Conservation (phyloP, 2,113 vertebrate genomes). For the Hirundichthys speculiger region DNA sequence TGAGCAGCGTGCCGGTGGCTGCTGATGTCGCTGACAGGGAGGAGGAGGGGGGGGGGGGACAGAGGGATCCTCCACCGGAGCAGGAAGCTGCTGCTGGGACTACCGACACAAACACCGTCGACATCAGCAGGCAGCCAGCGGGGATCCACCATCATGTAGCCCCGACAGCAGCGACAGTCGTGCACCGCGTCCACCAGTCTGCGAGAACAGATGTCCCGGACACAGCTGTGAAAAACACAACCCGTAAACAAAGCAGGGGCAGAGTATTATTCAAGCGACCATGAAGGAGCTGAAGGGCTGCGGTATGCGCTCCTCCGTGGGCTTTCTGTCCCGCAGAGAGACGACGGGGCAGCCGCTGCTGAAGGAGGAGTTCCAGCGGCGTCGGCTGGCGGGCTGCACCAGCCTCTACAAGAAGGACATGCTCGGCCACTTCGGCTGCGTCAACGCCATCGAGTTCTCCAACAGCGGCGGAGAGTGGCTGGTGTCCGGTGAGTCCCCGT, state of each 20-base stretch:
- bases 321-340: slow-evolving; percentile 93
- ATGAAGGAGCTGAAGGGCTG: slow-evolving; percentile 88
- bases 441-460: slow-evolving; percentile 99
- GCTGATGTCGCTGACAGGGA: no score
- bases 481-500: slow-evolving; percentile 86
- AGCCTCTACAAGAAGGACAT: slow-evolving; percentile 96
- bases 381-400: slow-evolving; percentile 90
- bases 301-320: slow-evolving; percentile 93
- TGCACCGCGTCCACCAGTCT: slow-evolving; percentile 20
- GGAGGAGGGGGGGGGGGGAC: slow-evolving; percentile 39
- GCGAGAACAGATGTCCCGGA: slow-evolving; percentile 35
- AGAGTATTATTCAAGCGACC: slow-evolving; percentile 36
- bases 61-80: slow-evolving; percentile 52
- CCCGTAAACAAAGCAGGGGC: not conserved
- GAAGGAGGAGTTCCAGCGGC: slow-evolving; percentile 95
- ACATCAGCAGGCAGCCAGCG: slow-evolving; percentile 30
- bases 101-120: slow-evolving; percentile 56
- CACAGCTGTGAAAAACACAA: not conserved
- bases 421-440: slow-evolving; percentile 97
- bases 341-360: slow-evolving; percentile 90
- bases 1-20: no score
- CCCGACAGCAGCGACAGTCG: slow-evolving; percentile 4
- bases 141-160: slow-evolving; percentile 59
- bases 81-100: slow-evolving; percentile 67
- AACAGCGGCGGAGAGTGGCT: slow-evolving; percentile 97